Base-by-base conservation (phyloP, 2,797 vertebrate species). In the Alosa sapidissima region DNA sequence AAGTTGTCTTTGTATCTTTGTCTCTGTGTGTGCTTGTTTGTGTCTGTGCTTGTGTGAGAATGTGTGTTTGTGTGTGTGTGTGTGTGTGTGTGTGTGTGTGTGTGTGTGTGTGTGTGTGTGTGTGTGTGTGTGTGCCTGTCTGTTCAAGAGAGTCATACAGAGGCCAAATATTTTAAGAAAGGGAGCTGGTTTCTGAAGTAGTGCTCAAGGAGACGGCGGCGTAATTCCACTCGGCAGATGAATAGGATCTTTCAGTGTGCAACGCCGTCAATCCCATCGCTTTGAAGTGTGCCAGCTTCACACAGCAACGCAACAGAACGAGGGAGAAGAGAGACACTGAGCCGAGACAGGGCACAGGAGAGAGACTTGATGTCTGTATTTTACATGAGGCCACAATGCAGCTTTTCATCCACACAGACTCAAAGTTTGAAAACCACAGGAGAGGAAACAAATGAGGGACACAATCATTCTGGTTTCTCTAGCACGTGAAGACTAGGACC, bases 141-240 rank as follows among this genome's bases (percentile, higher is more conserved):
- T 91, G 89, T 92, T 92, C 90, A 89, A 68, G 83, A 90, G 93
- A 94, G 93, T 94, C 94, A 95, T 86, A 87, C 86, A 91, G 93
- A 93, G 95, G 94, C 92, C 95, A 95, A 93, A 93, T 94, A 94
- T 95, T 94, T 94, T 93, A 95, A 95, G 94, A 92, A 92, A 94
- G 92, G 91, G 88, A 91, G 91, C 19, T 72, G 85, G 90, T 92
- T 93, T 95, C 91, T 95, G 94, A 95, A 95, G 94, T 89, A 91
- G 90, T 84, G 88, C 93, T 95, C 92, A 85, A 89, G 89, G 93
- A 95, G 93, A 92, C 92, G 91, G 92, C 91, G 92, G 93, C 92
- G 94, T 95, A 95, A 95, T 94, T 95, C 93, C 91, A 91, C 83
- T 91, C 87, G 90, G 91, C 92, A 94, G 93, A 95, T 93, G 92